Conservation (phyloP, 2,888 invertebrate species). For the Plagiodera versicolora region DNA sequence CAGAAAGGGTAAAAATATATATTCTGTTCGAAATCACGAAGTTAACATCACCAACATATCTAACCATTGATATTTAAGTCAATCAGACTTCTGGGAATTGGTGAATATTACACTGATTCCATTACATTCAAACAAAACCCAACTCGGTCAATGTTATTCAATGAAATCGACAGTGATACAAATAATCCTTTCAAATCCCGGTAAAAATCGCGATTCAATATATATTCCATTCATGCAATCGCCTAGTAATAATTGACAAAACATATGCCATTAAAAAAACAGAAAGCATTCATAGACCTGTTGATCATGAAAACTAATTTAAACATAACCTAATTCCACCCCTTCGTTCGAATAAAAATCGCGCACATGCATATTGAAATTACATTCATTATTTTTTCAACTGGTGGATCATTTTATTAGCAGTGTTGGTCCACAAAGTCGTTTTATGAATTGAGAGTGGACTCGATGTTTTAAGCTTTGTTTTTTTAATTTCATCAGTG, state of each 20-base stretch:
- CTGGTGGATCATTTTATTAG: conserved; percentile 1
- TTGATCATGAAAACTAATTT: conserved; percentile 42
- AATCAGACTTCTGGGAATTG: too few species aligned
- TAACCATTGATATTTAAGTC: too few species aligned
- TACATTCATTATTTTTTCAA: conserved; percentile 29
- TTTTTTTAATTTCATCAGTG: too few species aligned
- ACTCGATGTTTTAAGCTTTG: too few species aligned
- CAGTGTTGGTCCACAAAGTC: too few species aligned
- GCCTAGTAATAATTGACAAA: conserved; percentile 35
- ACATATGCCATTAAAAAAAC: conserved; percentile 32
- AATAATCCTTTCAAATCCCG: background rate
- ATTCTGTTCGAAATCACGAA: too few species aligned
- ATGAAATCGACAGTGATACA: background rate
- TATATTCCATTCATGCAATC: conserved; percentile 35
- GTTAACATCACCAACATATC: too few species aligned
- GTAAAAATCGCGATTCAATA: background rate
- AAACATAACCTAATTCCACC: conserved; percentile 40
- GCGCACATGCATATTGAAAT: conserved; percentile 32
- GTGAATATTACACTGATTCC: too few species aligned
- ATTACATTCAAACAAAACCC: too few species aligned
- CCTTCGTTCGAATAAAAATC: conserved; percentile 34
- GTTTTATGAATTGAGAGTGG: too few species aligned
- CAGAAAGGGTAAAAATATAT: too few species aligned
- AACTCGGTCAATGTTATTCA: background rate
- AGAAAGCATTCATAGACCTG: conserved; percentile 37